Evolutionary conservation across 1,140 invertebrate species (phyloP).

Genomic region (Zophobas atratus): DNA sequence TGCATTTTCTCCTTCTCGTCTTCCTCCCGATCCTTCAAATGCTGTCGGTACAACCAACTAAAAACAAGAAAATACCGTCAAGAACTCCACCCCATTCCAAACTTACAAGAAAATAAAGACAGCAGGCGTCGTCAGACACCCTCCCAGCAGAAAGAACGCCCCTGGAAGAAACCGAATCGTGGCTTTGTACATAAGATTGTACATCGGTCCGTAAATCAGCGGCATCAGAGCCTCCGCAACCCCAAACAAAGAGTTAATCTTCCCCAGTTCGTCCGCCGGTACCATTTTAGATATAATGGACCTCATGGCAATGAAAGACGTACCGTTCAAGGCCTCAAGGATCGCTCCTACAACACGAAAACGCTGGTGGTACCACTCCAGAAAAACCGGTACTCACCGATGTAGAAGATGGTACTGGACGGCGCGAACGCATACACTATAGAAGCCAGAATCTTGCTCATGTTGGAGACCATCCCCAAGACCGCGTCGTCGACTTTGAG

Average conservation of each 20-base stretch:
- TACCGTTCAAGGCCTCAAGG: conserved; percentile 83
- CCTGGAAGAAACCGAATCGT: conserved; percentile 82
- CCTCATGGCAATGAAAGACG: conserved; percentile 84
- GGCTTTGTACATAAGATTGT: conserved; percentile 79
- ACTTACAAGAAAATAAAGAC: conserved; percentile 85
- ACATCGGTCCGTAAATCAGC: conserved; percentile 84
- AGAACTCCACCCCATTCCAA: too few species aligned
- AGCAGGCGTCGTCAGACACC: conserved; percentile 80
- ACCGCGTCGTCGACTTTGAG: conserved; percentile 84
- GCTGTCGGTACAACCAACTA: conserved; percentile 73
- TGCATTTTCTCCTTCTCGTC: conserved; percentile 14
- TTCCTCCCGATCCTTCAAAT: conserved; percentile 66
- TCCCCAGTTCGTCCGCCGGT: conserved; percentile 79
- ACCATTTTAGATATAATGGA: conserved; percentile 86
- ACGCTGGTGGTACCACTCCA: too few species aligned
- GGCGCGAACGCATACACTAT: conserved; percentile 86
- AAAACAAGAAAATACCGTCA: conserved; percentile 51
- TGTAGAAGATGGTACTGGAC: conserved; percentile 80
- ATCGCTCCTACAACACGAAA: conserved; percentile 74
- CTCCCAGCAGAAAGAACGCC: conserved; percentile 85
- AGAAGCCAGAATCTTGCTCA: conserved; percentile 82
- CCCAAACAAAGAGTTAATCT: conserved; percentile 86
- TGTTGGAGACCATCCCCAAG: conserved; percentile 83
- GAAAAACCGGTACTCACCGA: conserved; percentile 71
- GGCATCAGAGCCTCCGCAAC: conserved; percentile 86